phyloP scores from a whole-genome alignment of 2,888 invertebrate genomes.

The Tuberolachnus salignus region DNA sequence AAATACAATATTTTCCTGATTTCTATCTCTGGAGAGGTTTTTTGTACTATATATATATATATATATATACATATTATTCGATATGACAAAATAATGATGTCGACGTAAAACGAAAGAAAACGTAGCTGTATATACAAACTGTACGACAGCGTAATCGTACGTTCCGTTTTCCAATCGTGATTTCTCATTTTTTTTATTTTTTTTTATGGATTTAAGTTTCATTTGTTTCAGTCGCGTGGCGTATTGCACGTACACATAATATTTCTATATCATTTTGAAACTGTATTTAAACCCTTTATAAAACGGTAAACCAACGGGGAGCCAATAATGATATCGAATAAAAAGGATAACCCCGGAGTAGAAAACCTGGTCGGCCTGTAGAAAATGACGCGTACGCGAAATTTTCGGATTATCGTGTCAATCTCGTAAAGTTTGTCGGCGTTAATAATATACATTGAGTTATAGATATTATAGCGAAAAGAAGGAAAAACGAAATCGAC shows the following conservation, averaged over 20 bases:
- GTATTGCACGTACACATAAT: not conserved
- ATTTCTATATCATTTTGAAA: not conserved
- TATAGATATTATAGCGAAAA: too few relatives aligned
- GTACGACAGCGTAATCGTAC: not conserved
- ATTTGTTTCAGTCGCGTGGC: not conserved
- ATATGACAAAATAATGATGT: slow-evolving; percentile 25
- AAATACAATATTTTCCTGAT: slow-evolving; percentile 20
- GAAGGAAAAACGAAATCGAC: slow-evolving; percentile 6
- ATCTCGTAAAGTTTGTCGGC: not conserved
- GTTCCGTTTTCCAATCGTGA: slow-evolving; percentile 12
- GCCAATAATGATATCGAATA: too few relatives aligned
- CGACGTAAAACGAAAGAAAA: not conserved
- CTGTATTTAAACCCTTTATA: not conserved
- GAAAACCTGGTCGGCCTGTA: too few relatives aligned
- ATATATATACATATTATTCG: not conserved
- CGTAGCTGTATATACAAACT: not conserved
- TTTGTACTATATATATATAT: not conserved
- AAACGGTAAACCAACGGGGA: too few relatives aligned
- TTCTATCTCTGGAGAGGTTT: slow-evolving; percentile 2
- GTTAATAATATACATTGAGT: too few relatives aligned
- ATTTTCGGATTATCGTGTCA: too few relatives aligned
- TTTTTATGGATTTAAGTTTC: not conserved
- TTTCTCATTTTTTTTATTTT: slow-evolving; percentile 9
- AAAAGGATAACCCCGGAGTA: too few relatives aligned
- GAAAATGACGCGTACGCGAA: too few relatives aligned